phyloP scores from a whole-genome alignment of 2,113 vertebrate genomes.

The Scalopus aquaticus region DNA sequence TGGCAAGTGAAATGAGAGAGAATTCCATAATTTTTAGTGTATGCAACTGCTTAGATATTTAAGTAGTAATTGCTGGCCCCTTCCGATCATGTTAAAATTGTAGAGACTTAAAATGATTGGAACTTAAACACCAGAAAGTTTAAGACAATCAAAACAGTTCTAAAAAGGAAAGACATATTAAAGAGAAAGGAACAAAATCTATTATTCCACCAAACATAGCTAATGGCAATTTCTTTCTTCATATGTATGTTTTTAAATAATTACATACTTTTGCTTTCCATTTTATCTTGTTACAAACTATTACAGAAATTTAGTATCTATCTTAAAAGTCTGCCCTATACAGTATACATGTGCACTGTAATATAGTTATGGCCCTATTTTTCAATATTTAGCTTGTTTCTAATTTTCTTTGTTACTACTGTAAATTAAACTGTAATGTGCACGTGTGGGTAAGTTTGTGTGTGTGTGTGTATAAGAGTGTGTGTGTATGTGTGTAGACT shows the following conservation, averaged over 20 bases:
- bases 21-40: not conserved
- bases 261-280: not conserved
- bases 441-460: not conserved
- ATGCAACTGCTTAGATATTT: not conserved
- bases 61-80: not conserved
- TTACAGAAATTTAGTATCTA: not conserved
- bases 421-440: not conserved
- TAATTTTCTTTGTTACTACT: not conserved
- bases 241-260: not conserved
- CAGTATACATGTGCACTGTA: not conserved
- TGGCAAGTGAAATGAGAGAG: slow-evolving; percentile 15
- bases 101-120: not conserved
- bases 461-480: too few species aligned
- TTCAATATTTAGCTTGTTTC: not conserved
- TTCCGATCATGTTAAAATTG: not conserved
- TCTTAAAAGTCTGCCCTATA: not conserved
- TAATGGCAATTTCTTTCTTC: slow-evolving; percentile 25
- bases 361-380: not conserved
- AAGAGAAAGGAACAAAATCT: not conserved
- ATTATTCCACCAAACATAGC: not conserved
- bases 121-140: not conserved
- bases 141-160: not conserved
- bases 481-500: not conserved
- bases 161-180: slow-evolving; percentile 25
- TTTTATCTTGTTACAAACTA: not conserved